phyloP scores from a whole-genome alignment of 2,113 vertebrate genomes.

The Poeciliopsis prolifica region DNA sequence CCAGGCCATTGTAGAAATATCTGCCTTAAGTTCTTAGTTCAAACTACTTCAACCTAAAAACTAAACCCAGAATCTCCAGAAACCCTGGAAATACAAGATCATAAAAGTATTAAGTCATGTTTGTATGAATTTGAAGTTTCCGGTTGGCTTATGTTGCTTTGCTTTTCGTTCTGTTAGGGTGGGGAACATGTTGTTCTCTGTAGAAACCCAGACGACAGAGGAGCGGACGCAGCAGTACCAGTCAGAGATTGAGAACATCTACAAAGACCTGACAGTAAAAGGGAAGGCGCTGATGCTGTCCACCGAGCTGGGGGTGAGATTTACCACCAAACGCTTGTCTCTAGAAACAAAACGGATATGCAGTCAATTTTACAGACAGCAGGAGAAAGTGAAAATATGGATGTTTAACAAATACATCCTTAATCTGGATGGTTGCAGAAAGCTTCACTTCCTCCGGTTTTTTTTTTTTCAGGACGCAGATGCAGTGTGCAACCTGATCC shows the following conservation, averaged over 20 bases:
- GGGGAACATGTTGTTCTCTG: slow-evolving; percentile 96
- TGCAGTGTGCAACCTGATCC: slow-evolving; percentile 94
- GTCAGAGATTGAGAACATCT: slow-evolving; percentile 94
- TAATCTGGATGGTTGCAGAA: background rate
- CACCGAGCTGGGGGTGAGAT: slow-evolving; percentile 90
- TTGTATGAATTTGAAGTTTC: background rate
- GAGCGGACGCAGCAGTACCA: slow-evolving; percentile 96
- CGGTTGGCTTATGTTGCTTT: background rate
- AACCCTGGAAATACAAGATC: background rate
- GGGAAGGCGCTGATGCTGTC: slow-evolving; percentile 93
- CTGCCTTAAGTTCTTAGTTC: too few relatives aligned
- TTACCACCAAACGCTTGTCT: background rate
- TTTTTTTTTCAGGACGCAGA: slow-evolving; percentile 88
- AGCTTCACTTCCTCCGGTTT: background rate
- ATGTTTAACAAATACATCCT: background rate
- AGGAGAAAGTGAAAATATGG: background rate
- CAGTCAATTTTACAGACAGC: background rate
- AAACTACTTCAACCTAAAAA: too few relatives aligned
- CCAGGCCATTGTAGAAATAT: too few relatives aligned
- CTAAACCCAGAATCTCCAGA: too few relatives aligned
- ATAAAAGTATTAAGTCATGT: background rate
- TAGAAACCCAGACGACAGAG: slow-evolving; percentile 97
- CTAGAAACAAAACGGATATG: background rate
- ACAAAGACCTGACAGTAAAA: slow-evolving; percentile 95
- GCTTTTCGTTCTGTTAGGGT: slow-evolving; percentile 75